Evolutionary conservation across 2,797 vertebrate genomes (phyloP).

Genomic region (Ctenosaura bakeri): DNA sequence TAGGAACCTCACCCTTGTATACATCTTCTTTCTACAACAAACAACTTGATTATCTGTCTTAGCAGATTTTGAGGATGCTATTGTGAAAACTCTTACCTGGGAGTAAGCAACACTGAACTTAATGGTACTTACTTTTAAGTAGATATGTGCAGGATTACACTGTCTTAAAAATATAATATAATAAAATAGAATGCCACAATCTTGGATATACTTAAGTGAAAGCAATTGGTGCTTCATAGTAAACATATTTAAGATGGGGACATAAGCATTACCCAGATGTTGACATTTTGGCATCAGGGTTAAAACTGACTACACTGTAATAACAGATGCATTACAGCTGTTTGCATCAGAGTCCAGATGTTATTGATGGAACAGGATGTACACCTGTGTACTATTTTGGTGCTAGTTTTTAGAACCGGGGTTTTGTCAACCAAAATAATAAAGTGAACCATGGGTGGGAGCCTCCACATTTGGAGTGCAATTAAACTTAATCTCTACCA

Average conservation of each 20-base stretch:
- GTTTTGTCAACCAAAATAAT: not conserved
- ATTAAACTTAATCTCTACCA: not conserved
- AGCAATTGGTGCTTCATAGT: not conserved
- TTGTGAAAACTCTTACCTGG: not conserved
- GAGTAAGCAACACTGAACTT: slow-evolving; percentile 4
- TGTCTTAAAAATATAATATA: not conserved
- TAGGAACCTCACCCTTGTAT: not conserved
- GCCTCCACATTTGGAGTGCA: not conserved
- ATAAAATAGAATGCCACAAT: not conserved
- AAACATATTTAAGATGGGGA: not conserved
- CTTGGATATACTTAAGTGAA: not conserved
- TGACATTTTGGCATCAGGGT: not conserved
- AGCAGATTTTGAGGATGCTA: not conserved
- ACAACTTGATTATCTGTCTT: not conserved
- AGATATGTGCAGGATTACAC: not conserved
- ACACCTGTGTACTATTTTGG: not conserved
- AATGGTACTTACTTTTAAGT: not conserved
- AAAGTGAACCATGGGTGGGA: not conserved
- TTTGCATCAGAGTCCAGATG: slow-evolving; percentile 7
- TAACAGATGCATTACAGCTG: slow-evolving; percentile 17
- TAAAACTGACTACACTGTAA: not conserved
- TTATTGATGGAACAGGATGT: not conserved
- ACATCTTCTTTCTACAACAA: not conserved
- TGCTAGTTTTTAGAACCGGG: not conserved
- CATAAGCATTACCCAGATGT: not conserved